Evolutionary conservation across 2,888 invertebrate genomes (phyloP).

Genomic region (Allophyes oxyacanthae): DNA sequence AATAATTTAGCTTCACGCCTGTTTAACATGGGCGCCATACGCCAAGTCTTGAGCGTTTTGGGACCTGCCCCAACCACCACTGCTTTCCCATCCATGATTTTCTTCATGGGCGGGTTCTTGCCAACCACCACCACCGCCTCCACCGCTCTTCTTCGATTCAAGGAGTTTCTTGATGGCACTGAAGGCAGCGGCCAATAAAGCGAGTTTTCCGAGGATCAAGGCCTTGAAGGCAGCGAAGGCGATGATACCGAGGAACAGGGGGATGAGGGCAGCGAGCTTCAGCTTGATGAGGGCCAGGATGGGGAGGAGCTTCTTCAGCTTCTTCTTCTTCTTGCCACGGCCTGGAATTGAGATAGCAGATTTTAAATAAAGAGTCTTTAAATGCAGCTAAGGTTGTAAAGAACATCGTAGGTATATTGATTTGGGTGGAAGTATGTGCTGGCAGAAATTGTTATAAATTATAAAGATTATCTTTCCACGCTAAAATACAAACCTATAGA

Average conservation of each 20-base stretch:
- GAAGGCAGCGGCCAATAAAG: slow-evolving; percentile 93
- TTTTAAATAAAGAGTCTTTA: slow-evolving; percentile 4
- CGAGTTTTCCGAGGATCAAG: slow-evolving; percentile 94
- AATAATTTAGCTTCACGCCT: slow-evolving; percentile 70
- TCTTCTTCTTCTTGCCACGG: slow-evolving; percentile 94
- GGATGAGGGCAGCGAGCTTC: slow-evolving; percentile 93
- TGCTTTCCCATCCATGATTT: slow-evolving; percentile 85
- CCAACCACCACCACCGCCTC: slow-evolving; percentile 94
- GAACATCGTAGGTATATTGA: too few relatives aligned
- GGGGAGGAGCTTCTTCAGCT: slow-evolving; percentile 93
- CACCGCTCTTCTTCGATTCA: slow-evolving; percentile 92
- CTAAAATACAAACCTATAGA: too few relatives aligned
- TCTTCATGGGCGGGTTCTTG: slow-evolving; percentile 91
- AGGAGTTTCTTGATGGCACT: slow-evolving; percentile 92
- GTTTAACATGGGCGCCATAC: slow-evolving; percentile 90
- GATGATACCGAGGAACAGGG: slow-evolving; percentile 92
- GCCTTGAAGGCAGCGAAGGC: slow-evolving; percentile 96
- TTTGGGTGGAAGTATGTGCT: too few relatives aligned
- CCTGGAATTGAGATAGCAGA: slow-evolving; percentile 78
- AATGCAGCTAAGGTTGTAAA: too few relatives aligned
- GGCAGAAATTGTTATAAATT: too few relatives aligned
- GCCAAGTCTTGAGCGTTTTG: slow-evolving; percentile 91
- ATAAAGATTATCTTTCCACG: too few relatives aligned
- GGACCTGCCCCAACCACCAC: slow-evolving; percentile 91
- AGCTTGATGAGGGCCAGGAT: slow-evolving; percentile 93